Base-by-base conservation (phyloP, 1,140 invertebrate species). In the Saccostrea echinata region DNA sequence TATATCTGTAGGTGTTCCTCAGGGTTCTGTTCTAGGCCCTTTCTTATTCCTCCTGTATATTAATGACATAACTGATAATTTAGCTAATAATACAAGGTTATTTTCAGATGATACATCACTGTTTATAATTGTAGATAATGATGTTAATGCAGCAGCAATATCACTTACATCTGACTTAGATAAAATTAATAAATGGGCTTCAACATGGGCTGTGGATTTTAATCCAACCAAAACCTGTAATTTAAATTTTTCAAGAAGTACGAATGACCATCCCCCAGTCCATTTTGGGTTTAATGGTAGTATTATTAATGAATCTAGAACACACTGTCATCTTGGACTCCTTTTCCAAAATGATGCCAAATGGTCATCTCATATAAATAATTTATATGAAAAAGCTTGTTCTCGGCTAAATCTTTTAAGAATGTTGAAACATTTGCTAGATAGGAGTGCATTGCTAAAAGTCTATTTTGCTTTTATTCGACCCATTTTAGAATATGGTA, bases 1-100 rank as follows among this genome's bases (percentile, higher is more conserved):
- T 18, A 76, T 91, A 9, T 85, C 80, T 18, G 85, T 84, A 30
- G 89, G 86, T 27, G 91, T 91, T 13, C 88, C 91, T 16, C 88
- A 92, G 83, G 91, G 90, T 8, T 90, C 86, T 53, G 82, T 92
- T 51, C 43, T 92, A 24, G 89, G 89, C 3, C 90, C 90, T n/a
- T 30, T 88, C 53, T 86, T 92, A 55, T 91, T 90, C 43, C 27
- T 91, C n/a, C 24, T 91, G 16, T 90, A 90, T 81, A 91, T 90
- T 24, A 90, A 90, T 76, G 91, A 92, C 64, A 55, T 90, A 11
- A 71, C 89, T 76, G 27, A 83, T 53, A 27, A 61, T 35, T 16
- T 87, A 24, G 24, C 24, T n/a, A 52, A 33, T 30, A 43, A 53
- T 61, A 83, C 35, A 21, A 85, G 53, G 24, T 24, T 89, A 30